Percentiles rank a stretch among this genome's conserved stretches.
These are phyloP conservation scores for Grantiella picta DNA, from an alignment of 2,113 vertebrate genomes.

Conservation along the genomic window DNA sequence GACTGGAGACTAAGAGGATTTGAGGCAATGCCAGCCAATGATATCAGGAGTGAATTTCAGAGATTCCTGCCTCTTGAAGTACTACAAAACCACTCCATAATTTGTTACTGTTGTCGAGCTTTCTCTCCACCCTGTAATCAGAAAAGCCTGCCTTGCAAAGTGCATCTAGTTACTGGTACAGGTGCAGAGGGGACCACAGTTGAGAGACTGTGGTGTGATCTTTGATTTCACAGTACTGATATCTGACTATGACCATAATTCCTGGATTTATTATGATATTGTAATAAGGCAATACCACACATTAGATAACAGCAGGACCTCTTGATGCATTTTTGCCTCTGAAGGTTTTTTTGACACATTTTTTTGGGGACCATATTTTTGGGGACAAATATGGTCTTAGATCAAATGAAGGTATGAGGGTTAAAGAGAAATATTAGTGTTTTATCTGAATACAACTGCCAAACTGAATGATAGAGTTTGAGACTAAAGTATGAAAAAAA, in stretches of 20 bases:
- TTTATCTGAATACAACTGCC: background rate
- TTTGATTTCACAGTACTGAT: background rate
- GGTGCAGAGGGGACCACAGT: background rate
- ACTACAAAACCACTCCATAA: background rate
- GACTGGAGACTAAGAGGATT: background rate
- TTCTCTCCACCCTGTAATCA: background rate
- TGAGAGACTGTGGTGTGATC: background rate
- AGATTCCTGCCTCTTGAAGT: background rate
- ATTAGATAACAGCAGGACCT: background rate
- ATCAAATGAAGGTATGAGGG: background rate
- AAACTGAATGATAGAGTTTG: background rate
- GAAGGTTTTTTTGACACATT: background rate
- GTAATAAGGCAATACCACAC: background rate
- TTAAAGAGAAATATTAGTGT: background rate
- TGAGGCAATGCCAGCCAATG: background rate
- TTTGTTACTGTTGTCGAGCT: background rate
- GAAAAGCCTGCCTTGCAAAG: background rate
- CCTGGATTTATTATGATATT: background rate
- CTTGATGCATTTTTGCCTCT: background rate
- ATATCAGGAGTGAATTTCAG: background rate
- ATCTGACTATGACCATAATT: background rate
- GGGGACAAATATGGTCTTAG: background rate
- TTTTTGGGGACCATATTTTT: background rate
- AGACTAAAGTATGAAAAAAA: background rate
- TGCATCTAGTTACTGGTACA: rapidly evolving